Conservation (phyloP, 2,888 invertebrate genomes). For the Geophilus truncorum region DNA sequence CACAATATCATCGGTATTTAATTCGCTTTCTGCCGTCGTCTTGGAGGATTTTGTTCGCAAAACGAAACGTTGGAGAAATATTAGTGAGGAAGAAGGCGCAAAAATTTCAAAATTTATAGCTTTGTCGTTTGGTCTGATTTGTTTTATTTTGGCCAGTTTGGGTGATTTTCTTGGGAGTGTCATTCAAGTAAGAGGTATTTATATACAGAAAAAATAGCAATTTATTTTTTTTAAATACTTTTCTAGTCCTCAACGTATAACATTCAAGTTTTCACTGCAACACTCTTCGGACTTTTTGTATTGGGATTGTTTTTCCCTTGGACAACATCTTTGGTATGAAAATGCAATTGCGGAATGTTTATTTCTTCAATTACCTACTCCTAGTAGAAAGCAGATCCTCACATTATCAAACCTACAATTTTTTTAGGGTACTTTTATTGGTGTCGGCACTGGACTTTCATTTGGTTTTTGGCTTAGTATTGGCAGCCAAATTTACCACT, state of each 20-base stretch:
- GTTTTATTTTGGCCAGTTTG: conserved; percentile 4
- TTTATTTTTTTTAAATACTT: not conserved
- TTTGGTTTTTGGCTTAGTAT: conserved; percentile 22
- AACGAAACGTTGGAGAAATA: conserved; percentile 4
- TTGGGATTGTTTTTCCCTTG: conserved; percentile 14
- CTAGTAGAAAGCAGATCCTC: no score
- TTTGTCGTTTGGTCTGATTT: conserved; percentile 1
- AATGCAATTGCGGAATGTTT: no score
- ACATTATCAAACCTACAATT: not conserved
- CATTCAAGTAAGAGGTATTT: not conserved
- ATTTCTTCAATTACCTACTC: no score
- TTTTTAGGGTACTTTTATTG: not conserved
- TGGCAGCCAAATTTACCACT: not conserved
- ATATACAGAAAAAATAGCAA: not conserved
- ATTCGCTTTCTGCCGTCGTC: conserved; percentile 13
- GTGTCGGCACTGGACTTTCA: not conserved
- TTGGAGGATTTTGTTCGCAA: conserved; percentile 25
- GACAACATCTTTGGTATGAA: not conserved
- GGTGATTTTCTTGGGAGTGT: conserved; percentile 27
- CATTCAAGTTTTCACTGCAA: not conserved
- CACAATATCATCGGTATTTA: conserved; percentile 30
- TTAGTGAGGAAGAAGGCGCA: conserved; percentile 27
- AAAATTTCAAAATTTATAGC: conserved; percentile 28
- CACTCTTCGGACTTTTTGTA: not conserved
- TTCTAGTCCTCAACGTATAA: conserved; percentile 1